phyloP scores from a whole-genome alignment of 1,140 invertebrate species.

The Drosophila bocki region DNA sequence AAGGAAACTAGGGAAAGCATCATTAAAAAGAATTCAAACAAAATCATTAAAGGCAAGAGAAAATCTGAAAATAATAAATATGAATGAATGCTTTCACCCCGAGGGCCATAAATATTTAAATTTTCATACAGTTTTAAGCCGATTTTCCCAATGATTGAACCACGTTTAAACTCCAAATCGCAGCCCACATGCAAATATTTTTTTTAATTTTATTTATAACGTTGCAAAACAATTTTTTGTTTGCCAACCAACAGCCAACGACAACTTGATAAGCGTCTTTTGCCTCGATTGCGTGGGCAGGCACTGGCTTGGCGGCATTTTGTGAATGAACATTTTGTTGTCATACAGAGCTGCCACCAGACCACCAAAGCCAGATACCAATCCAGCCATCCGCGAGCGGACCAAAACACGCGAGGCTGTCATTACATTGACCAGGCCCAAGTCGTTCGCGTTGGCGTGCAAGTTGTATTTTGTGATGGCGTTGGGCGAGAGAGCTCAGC shows the following conservation, averaged over 20 bases:
- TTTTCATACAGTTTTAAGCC: slow-evolving; percentile 23
- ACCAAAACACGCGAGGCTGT: slow-evolving; percentile 69
- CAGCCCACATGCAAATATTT: slow-evolving; percentile 58
- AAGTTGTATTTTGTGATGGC: slow-evolving; percentile 45
- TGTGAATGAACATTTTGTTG: slow-evolving; percentile 65
- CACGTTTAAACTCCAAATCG: slow-evolving; percentile 32
- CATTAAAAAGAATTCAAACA: not conserved
- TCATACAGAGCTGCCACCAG: slow-evolving; percentile 27
- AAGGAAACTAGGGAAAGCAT: not conserved
- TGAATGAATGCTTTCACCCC: not conserved
- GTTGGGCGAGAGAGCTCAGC: slow-evolving; percentile 31
- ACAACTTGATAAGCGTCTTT: slow-evolving; percentile 74
- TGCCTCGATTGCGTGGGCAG: slow-evolving; percentile 57
- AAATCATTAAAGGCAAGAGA: slow-evolving; percentile 1
- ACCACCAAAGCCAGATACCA: slow-evolving; percentile 1
- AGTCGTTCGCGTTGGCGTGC: slow-evolving; percentile 50
- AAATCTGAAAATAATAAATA: slow-evolving; percentile 3
- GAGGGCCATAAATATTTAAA: slow-evolving; percentile 23
- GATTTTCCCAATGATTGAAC: slow-evolving; percentile 59
- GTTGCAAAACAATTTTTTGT: slow-evolving; percentile 46
- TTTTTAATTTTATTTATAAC: slow-evolving; percentile 22
- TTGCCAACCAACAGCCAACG: slow-evolving; percentile 34
- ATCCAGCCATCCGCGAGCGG: slow-evolving; percentile 38
- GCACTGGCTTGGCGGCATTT: slow-evolving; percentile 55
- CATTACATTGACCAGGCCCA: slow-evolving; percentile 68